phyloP scores from a whole-genome alignment of 2,113 vertebrate genomes.

The Casuarius casuarius region DNA sequence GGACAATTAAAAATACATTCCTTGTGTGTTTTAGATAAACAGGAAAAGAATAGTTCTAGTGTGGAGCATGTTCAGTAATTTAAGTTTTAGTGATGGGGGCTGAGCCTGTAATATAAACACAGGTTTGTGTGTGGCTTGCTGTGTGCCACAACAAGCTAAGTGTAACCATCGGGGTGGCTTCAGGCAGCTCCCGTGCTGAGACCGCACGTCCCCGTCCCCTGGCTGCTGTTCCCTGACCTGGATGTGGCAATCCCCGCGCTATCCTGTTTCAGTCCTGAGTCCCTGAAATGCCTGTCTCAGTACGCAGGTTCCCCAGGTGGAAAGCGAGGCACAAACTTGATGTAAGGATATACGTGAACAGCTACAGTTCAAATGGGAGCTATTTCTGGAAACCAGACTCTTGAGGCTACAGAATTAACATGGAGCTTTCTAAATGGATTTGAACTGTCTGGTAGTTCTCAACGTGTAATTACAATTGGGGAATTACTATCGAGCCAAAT shows the following conservation, averaged over 20 bases:
- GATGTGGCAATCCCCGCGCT: not conserved
- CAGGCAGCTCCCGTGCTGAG: not conserved
- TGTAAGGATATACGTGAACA: not conserved
- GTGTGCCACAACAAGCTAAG: not conserved
- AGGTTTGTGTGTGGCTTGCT: not conserved
- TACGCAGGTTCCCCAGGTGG: not conserved
- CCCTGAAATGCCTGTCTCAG: not conserved
- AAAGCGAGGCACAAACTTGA: not conserved
- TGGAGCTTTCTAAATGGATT: slow-evolving; percentile 23
- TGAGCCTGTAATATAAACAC: not conserved
- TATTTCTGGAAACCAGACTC: slow-evolving; percentile 21
- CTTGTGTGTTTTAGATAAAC: not conserved
- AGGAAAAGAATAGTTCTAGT: not conserved
- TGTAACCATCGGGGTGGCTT: not conserved
- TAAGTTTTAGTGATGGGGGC: not conserved
- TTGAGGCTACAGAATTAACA: slow-evolving; percentile 5
- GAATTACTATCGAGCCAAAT: not conserved
- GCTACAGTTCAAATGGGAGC: not conserved
- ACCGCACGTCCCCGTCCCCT: no score
- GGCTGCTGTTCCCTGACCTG: not conserved
- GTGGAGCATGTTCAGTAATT: not conserved
- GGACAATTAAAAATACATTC: not conserved
- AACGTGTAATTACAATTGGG: not conserved
- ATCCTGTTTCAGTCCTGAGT: not conserved
- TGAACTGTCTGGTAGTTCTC: not conserved